Evolutionary conservation across 2,113 vertebrate genomes (phyloP).

Genomic region (Osmerus eperlanus): DNA sequence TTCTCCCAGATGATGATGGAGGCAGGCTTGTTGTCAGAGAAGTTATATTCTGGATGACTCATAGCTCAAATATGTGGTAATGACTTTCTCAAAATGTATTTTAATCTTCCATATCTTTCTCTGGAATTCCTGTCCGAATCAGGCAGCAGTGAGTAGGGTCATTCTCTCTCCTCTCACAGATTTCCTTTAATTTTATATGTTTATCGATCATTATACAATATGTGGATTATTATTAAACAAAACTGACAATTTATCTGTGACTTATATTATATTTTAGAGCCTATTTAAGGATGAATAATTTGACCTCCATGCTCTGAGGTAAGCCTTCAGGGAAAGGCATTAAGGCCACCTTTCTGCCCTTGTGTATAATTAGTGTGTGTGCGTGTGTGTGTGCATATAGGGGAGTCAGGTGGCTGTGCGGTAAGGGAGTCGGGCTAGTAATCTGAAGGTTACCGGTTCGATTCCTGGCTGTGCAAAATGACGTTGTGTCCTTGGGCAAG

Average conservation of each 20-base stretch:
- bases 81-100: conserved; percentile 8
- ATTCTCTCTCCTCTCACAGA: background rate
- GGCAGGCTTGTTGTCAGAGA: conserved; percentile 30
- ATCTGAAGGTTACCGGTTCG: no score
- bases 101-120: conserved; percentile 11
- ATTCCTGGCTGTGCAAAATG: no score
- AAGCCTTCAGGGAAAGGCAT: conserved; percentile 1
- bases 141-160: background rate
- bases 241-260: background rate
- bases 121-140: conserved; percentile 5
- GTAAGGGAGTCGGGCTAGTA: no score
- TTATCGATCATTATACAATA: background rate
- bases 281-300: conserved; percentile 12
- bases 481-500: no score
- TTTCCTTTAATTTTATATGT: background rate
- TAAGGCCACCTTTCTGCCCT: conserved; percentile 1
- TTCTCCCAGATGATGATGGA: conserved; percentile 73
- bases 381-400: background rate
- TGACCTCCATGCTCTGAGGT: background rate
- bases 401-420: no score
- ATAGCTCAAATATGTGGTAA: conserved; percentile 47
- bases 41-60: conserved; percentile 48
- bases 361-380: conserved; percentile 6
- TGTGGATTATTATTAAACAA: background rate
- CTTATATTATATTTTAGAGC: background rate